A percentile compares a stretch with the other conserved stretches of the same genome.
Conservation (phyloP, 1,140 invertebrate genomes). For the Drosophila varians region DNA sequence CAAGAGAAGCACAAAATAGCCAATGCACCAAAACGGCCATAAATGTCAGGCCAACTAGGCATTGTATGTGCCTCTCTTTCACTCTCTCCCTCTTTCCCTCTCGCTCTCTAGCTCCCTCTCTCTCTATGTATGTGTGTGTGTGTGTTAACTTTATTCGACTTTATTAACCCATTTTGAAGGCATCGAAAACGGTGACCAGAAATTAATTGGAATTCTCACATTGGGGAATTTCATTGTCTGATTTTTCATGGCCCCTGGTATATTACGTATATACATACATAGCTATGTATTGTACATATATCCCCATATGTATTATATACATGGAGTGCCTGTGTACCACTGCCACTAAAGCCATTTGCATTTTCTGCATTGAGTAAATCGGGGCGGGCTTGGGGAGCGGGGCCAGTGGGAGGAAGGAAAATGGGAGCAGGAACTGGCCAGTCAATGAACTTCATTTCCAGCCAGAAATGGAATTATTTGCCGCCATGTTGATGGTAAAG, state of each 20-base stretch:
- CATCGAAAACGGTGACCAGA: constrained; percentile 68
- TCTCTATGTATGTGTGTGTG: not conserved
- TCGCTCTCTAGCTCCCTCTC: not conserved
- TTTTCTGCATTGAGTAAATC: constrained; percentile 57
- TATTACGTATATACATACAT: too few relatives aligned
- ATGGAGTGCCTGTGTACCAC: constrained; percentile 8
- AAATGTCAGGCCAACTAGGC: constrained; percentile 59
- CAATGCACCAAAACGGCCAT: constrained; percentile 62
- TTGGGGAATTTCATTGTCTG: constrained; percentile 57
- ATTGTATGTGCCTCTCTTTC: constrained; percentile 15
- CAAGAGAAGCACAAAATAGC: constrained; percentile 61
- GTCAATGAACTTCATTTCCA: constrained; percentile 21
- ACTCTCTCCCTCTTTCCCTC: not conserved
- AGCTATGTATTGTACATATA: too few relatives aligned
- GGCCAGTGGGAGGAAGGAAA: too few relatives aligned
- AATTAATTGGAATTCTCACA: constrained; percentile 77
- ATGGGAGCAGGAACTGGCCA: not conserved
- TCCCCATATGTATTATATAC: not conserved
- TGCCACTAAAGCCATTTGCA: constrained; percentile 59
- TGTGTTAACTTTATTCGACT: constrained; percentile 71
- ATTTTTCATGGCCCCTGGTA: constrained; percentile 42
- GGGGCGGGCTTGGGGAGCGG: constrained; percentile 2
- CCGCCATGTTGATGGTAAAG: constrained; percentile 2
- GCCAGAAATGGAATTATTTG: constrained; percentile 5
- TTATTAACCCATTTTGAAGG: constrained; percentile 76